Base-by-base conservation (phyloP, 2,113 vertebrate genomes). In the Vanacampus margaritifer region DNA sequence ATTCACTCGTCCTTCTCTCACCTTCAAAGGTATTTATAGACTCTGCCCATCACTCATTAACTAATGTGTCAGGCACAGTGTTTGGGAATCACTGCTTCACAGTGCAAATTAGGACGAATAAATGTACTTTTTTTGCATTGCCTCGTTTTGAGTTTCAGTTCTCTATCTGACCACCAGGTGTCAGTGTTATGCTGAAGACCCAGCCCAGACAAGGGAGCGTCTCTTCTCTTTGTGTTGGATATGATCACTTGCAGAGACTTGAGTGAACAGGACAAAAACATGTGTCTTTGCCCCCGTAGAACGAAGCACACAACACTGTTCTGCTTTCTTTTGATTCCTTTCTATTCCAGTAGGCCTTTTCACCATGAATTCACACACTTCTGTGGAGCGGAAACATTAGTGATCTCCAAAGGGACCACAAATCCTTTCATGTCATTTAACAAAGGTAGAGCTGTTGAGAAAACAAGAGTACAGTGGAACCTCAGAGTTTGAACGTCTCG, bases 171-270 rank as follows among this genome's bases (percentile, higher is more conserved):
- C 77, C 90, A 91, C 83, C 71, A 89, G 87, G 84, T 86, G 90
- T 79, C 89, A 90, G 83, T 90, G 73, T 91, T 79, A 79, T 2
- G 75, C 82, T 82, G 74, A 74, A 65, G 72, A 87, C 71, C 24
- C 41, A 61, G 57, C 17, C 13, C 26, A 50, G 57, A 50, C 59
- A 26, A 45, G 63, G 41, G 28, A 64, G 59, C 37, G 0, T 72
- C 50, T 61, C 46, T 73, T 65, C 26, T 70, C 26, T n/a, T 41
- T 26, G 37, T 51, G 73, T 59, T 64, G 72, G 64, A 39, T 26
- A 59, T 64, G 72, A 79, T 72, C 67, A 79, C 80, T 64, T 41
- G 43, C 17, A 70, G 61, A 76, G 57, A 76, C 56, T n/a, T 45
- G 46, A 63, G 58, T 64, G 69, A 45, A 82, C 45, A 1, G 59